Conservation (phyloP, 2,113 vertebrate genomes). For the Megaptera novaeangliae region DNA sequence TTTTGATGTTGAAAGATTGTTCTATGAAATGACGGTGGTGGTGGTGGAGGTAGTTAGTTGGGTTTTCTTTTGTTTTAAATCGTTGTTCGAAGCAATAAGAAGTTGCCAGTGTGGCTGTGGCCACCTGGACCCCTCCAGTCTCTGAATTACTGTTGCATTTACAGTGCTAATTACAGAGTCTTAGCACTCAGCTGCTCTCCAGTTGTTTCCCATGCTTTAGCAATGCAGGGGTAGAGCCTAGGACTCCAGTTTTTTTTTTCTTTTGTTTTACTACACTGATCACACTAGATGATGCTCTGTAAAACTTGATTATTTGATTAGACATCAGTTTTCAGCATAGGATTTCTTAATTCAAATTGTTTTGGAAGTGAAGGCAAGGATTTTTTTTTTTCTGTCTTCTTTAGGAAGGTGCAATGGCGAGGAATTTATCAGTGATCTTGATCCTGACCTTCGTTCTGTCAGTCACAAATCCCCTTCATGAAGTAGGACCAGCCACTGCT, state of each 20-base stretch:
- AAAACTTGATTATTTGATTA: neutral
- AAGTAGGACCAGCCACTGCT: constrained; percentile 68
- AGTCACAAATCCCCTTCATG: constrained; percentile 71
- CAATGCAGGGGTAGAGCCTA: neutral
- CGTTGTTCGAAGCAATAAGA: neutral
- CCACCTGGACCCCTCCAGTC: neutral
- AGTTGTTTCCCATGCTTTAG: neutral
- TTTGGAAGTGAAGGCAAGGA: constrained; percentile 4
- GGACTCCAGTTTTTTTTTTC: neutral
- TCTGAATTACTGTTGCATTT: neutral
- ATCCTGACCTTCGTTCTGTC: constrained; percentile 65
- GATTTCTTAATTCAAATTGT: constrained; percentile 28
- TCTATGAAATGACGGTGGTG: neutral
- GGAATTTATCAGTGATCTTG: constrained; percentile 37
- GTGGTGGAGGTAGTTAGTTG: neutral
- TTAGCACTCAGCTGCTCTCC: neutral
- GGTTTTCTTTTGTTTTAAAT: constrained; percentile 1
- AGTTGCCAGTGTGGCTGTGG: neutral
- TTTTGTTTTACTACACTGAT: neutral
- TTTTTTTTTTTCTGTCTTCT: neutral
- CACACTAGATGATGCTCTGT: neutral
- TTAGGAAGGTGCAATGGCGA: constrained; percentile 76
- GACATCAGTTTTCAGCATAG: neutral
- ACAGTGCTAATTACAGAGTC: neutral
- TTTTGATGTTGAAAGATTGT: neutral